phyloP scores from a whole-genome alignment of 2,888 invertebrate genomes.

The Caenorhabditis sp. region DNA sequence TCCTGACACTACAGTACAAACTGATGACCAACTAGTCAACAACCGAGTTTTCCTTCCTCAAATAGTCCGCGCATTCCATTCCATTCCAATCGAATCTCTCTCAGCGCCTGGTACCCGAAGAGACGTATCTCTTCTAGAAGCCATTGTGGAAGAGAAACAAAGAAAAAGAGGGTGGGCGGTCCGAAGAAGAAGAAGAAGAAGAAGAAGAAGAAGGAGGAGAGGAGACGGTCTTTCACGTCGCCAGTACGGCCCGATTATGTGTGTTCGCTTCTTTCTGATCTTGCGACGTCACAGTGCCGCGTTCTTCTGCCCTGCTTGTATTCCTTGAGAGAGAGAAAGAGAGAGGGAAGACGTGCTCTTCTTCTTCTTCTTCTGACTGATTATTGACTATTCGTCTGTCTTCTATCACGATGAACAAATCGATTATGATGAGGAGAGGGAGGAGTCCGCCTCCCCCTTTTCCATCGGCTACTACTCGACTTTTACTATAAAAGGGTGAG shows the following conservation, averaged over 20 bases:
- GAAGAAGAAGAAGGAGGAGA: not conserved
- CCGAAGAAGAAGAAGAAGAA: not conserved
- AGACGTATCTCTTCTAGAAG: conserved; percentile 1
- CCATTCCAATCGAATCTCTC: no score
- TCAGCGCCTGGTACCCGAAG: no score
- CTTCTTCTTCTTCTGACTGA: conserved; percentile 34
- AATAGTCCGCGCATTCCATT: no score
- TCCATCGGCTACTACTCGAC: conserved; percentile 4
- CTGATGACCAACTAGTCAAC: no score
- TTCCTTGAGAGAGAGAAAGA: no score
- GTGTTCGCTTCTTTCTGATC: conserved; percentile 56
- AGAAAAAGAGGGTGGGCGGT: conserved; percentile 29
- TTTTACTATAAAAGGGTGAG: conserved; percentile 42
- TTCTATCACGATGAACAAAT: not conserved
- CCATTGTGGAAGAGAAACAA: not conserved
- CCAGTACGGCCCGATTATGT: conserved; percentile 21
- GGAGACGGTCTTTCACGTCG: conserved; percentile 18
- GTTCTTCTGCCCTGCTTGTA: conserved; percentile 45
- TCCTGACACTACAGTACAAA: no score
- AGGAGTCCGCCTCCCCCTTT: conserved; percentile 23
- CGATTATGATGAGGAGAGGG: conserved; percentile 23
- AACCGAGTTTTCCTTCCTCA: no score
- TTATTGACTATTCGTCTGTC: conserved; percentile 31
- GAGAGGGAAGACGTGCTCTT: conserved; percentile 11
- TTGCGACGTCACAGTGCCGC: conserved; percentile 50